Evolutionary conservation across 2,113 vertebrate species (phyloP).

Genomic region (Lamprologus sp.): DNA sequence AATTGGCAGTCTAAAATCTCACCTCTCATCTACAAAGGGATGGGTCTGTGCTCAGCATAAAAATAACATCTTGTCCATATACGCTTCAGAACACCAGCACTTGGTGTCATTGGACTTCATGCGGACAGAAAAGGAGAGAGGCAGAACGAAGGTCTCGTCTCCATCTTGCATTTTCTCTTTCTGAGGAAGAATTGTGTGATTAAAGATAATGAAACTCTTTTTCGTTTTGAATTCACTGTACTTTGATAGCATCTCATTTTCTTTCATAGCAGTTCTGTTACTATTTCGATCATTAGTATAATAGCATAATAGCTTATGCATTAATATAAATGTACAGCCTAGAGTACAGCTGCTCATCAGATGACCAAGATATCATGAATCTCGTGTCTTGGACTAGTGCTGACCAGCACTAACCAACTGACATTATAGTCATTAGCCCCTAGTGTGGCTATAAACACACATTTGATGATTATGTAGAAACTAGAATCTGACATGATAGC

Average conservation of each 20-base stretch:
- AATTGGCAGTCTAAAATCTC: slow-evolving; percentile 41
- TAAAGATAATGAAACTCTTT: neutral
- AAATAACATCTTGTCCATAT: slow-evolving; percentile 19
- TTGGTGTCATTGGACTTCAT: neutral
- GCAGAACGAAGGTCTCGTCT: neutral
- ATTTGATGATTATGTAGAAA: neutral
- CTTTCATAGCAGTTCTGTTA: neutral
- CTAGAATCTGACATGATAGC: neutral
- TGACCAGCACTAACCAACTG: neutral
- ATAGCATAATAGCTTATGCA: neutral
- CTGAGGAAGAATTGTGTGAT: neutral
- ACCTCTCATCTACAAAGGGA: neutral
- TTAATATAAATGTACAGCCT: neutral
- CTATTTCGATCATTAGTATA: neutral
- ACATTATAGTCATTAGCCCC: neutral
- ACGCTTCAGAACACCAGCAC: neutral
- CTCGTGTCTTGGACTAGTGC: neutral
- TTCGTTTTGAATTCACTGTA: neutral
- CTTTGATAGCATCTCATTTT: neutral
- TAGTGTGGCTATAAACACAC: neutral
- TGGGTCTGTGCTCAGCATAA: slow-evolving; percentile 9
- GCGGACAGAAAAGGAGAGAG: neutral
- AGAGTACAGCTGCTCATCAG: neutral
- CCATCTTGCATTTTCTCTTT: neutral
- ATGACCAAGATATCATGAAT: neutral